Evolutionary conservation across 2,888 invertebrate genomes (phyloP), one percentile per base, ranked within the genome.

Genomic region (Heterodera filipjevi): DNA sequence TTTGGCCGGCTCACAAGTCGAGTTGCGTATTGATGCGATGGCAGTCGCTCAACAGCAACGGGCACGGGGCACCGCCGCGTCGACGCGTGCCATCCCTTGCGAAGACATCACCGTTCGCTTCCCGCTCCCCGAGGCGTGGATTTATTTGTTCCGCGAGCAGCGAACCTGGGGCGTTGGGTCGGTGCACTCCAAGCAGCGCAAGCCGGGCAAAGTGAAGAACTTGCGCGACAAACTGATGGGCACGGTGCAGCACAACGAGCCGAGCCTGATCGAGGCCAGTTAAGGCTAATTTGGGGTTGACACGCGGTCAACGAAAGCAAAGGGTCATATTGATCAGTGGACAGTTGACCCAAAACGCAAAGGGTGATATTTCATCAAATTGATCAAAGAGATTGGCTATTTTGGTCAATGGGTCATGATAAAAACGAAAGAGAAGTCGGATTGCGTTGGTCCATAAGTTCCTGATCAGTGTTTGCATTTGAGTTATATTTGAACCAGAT

Each of bases 111-210:
- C 94, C 90, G 94, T 99, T 78, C 92, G 90, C 19, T 91, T 99
- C 90, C 98, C 98, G 22, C 95, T 99, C 87, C 99, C 99, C 32
- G 98, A 99, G 91, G 95, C 95, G 89, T 99, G 99, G 99, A 97
- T 99, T 89, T 99, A 99, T 91, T 92, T 98, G 89, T 99, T 99
- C 92, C 93, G 99, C 81, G 96, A 96, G 70, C 99, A 99, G 84
- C 78, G 88, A 16, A 87, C 97, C 90, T 98, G 98, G 90, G 93
- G 96, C 89, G 96, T 96, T 90, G 96, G 96, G 27, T 95, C 96
- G n/a, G 94, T 96, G 44, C 96, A 97, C 91, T 95, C 96, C 0
- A 94, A 95, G 30, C 89, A 90, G n/a, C 85, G 91, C 75, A 90
- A 91, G 83, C 91, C 92, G 5, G 92, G 92, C 30, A 92, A 91